A percentile compares a stretch with the other conserved stretches of the same genome.
Evolutionary conservation across 2,888 invertebrate species (phyloP).

Genomic region (Archips xylosteana): DNA sequence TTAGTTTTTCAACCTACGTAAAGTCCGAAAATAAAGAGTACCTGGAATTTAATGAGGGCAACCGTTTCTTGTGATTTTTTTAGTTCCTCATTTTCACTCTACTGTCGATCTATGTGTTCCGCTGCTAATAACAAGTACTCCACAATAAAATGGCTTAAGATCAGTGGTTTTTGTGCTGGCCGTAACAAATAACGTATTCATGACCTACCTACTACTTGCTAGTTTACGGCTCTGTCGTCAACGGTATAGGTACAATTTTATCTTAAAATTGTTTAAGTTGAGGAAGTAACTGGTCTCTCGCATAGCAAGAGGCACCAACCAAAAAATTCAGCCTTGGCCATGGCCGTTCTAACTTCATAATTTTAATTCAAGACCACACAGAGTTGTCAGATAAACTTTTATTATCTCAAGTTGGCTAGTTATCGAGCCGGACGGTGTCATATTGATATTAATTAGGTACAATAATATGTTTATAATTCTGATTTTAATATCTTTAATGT

Average conservation of each 20-base stretch:
- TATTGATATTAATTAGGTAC: not conserved
- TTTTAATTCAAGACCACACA: not conserved
- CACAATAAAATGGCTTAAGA: no score
- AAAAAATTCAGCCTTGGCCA: constrained; percentile 19
- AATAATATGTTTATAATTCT: not conserved
- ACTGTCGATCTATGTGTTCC: no score
- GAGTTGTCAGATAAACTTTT: not conserved
- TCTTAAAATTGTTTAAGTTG: not conserved
- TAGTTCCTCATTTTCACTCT: no score
- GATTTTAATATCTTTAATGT: not conserved
- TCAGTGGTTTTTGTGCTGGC: no score
- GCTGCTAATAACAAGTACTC: no score
- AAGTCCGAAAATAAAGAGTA: no score
- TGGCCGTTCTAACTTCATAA: constrained; percentile 14
- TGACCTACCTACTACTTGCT: not conserved
- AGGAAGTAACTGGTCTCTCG: not conserved
- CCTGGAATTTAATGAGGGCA: no score
- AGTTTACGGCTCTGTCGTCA: not conserved
- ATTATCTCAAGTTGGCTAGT: not conserved
- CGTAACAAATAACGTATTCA: no score
- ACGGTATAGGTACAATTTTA: not conserved
- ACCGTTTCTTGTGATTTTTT: no score
- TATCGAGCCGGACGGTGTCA: no score
- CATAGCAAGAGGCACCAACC: constrained; percentile 5
- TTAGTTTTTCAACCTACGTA: no score